phyloP scores from a whole-genome alignment of 2,113 vertebrate species.

The Smithornis capensis region DNA sequence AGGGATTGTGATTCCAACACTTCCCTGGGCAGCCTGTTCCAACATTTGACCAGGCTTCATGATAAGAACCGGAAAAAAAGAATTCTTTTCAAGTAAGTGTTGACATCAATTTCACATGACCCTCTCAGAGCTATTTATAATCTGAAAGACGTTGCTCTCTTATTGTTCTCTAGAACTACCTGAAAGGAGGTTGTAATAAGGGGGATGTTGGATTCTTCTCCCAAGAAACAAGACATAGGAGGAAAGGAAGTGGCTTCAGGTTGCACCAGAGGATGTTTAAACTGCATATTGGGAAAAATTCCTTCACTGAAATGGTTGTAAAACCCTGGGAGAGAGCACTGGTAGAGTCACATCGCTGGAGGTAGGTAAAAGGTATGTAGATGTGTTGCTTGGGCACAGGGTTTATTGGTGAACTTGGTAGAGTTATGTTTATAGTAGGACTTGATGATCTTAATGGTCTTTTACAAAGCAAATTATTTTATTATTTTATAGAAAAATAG shows the following conservation, averaged over 20 bases:
- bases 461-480: background rate
- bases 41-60: background rate
- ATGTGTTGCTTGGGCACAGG: accelerated
- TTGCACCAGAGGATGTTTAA: background rate
- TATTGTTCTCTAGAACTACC: background rate
- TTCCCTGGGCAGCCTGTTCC: background rate
- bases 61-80: background rate
- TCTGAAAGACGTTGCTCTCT: background rate
- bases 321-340: background rate
- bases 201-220: accelerated
- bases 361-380: background rate
- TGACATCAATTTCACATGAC: background rate
- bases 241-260: background rate
- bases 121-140: background rate
- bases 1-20: background rate
- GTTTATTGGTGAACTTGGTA: background rate
- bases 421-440: background rate
- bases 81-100: background rate
- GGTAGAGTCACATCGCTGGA: background rate
- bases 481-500: background rate
- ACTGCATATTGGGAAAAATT: background rate
- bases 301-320: background rate
- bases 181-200: background rate
- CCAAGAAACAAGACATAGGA: background rate
- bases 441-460: accelerated